Evolutionary conservation across 2,888 invertebrate species (phyloP).

Genomic region (Octonoba sinensis): DNA sequence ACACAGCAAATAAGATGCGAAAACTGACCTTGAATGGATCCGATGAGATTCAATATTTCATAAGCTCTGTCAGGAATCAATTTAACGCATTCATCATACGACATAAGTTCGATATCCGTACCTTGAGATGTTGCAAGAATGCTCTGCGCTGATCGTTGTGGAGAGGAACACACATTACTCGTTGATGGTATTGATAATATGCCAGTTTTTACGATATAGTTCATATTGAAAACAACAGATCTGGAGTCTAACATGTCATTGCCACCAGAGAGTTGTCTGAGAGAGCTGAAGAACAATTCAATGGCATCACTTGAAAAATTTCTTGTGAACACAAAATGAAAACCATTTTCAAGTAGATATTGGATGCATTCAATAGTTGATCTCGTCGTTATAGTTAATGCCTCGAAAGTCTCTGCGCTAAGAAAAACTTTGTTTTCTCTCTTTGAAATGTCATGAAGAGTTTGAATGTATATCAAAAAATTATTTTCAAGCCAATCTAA

Average conservation of each 20-base stretch:
- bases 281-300: background rate
- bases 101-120: no score
- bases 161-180: no score
- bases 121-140: no score
- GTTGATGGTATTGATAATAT: no score
- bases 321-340: constrained; percentile 2
- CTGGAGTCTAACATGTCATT: background rate
- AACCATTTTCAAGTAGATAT: background rate
- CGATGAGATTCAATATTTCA: no score
- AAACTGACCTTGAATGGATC: no score
- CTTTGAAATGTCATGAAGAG: background rate
- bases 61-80: no score
- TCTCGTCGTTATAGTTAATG: background rate
- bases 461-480: background rate
- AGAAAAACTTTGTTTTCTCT: background rate
- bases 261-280: background rate
- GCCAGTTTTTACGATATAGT: no score
- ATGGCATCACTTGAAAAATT: background rate
- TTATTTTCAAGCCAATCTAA: background rate
- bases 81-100: no score
- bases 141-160: no score
- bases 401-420: background rate
- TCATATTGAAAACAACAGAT: background rate
- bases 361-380: background rate
- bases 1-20: no score